Evolutionary conservation across 1,140 invertebrate species (phyloP), one percentile per base, ranked within the genome.

Genomic region (Xylocopa sonorina): DNA sequence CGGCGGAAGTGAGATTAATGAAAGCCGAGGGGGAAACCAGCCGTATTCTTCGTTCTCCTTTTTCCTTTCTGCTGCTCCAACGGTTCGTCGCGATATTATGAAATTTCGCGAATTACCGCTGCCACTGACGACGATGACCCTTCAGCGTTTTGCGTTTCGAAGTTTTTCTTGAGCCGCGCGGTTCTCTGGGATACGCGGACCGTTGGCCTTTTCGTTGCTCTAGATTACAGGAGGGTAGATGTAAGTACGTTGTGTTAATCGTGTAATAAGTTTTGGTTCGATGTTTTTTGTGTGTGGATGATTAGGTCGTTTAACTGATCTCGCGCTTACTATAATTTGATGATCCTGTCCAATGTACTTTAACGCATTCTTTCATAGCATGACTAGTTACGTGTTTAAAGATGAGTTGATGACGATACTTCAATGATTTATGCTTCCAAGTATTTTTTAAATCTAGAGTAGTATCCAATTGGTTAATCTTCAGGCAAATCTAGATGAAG

Each of bases 1-100:
- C 24, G 29, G 67, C 57, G 67, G 43, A 77, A 68, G 63, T 68
- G 63, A 55, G 64, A 46, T 68, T 68, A 55, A 68, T 67, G 64
- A 67, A 67, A 67, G 64, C 64, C 64, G 18, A 16, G 27, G 63
- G 38, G 64, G 4, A 18, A 32, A n/a, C 34, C 43, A 12, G 29
- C 64, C 34, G 18, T 64, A 43, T 66, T 66, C 63, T 66, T 66
- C 38, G 16, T 9, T 43, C 38, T 27, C n/a, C 14, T 38, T n/a
- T 41, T n/a, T 9, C 0, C 58, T 60, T 24, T 18, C 34, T n/a
- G 2, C 7, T 18, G n/a, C 62, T 18, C n/a, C 62, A 60, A 60
- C 32, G 21, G 21, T 24, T 50, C 64, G 21, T 67, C 64, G 6
- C 0, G 27, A 32, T 67, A 50, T 67, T 67, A 67, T 14, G 64